Evolutionary conservation across 2,797 vertebrate genomes (phyloP), one percentile per base, ranked within the genome.

Genomic region (Tapirus indicus): DNA sequence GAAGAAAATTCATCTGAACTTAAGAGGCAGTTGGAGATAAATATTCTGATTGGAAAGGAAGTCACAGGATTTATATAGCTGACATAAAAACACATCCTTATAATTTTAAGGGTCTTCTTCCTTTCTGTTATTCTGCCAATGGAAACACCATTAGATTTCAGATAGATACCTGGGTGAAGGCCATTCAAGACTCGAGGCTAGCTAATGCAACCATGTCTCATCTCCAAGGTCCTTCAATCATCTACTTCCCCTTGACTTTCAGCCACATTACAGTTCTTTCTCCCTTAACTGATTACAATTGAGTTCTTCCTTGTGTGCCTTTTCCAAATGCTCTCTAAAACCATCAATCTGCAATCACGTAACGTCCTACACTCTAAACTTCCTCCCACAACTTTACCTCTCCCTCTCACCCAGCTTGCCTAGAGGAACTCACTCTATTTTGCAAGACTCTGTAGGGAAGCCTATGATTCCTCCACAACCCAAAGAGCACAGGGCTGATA

Each of bases 1-100:
- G 44, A 88, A 5, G 9, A 85, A 82, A 95, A 77, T 35, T 88
- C 9, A 62, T 77, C 60, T 82, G 54, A 96, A 93, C 12, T 60
- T 85, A 85, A 94, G 68, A 92, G 32, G 21, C 38, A 72, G 58
- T 35, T 69, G 21, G 83, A 95, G 23, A 84, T 78, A 94, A 95
- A 44, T 71, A 79, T 84, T 74, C 66, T 77, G 54, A 68, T 71
- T 78, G 8, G 32, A 66, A 93, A 75, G 41, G 25, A 95, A 88
- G 32, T 32, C 16, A 35, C n/a, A n/a, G 27, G 7, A 25, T 54
- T 91, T 80, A 64, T 54, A 25, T 66, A 58, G 41, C 60, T 94
- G 74, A 72, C 44, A 32, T n/a, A 88, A 66, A 88, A 88, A 52
- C 29, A 88, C 16, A 68, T 3, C 13, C 5, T 49, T 72, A 52